phyloP scores from a whole-genome alignment of 1,140 invertebrate genomes.

The Harpegnathos saltator region DNA sequence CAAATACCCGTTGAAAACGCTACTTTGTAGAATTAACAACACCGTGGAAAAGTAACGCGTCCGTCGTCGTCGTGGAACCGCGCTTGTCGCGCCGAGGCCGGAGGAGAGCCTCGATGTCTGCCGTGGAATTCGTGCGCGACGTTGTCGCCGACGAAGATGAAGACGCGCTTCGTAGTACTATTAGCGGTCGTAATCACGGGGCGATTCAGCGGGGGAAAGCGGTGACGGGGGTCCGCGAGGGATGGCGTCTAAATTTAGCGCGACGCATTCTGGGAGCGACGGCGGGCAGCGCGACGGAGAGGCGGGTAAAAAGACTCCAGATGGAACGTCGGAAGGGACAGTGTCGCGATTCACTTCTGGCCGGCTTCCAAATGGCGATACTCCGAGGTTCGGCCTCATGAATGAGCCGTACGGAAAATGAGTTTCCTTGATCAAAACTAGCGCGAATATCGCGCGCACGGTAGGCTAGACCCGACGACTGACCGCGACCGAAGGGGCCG shows the following conservation, averaged over 20 bases:
- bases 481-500: not conserved
- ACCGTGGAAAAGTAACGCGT: not conserved
- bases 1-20: no score
- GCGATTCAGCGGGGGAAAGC: slow-evolving; percentile 5
- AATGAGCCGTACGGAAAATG: slow-evolving; percentile 62
- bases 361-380: slow-evolving; percentile 66
- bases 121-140: not conserved
- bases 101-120: not conserved
- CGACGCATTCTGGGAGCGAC: slow-evolving; percentile 63
- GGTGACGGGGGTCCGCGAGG: slow-evolving; percentile 40
- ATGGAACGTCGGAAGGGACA: slow-evolving; percentile 67
- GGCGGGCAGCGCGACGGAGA: slow-evolving; percentile 22
- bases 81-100: no score
- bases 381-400: slow-evolving; percentile 54
- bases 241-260: slow-evolving; percentile 75
- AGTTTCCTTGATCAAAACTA: slow-evolving; percentile 38
- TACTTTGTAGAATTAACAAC: no score
- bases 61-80: not conserved
- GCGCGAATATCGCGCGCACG: slow-evolving; percentile 28
- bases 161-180: slow-evolving; percentile 31
- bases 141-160: not conserved
- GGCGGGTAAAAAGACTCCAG: slow-evolving; percentile 52
- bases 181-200: slow-evolving; percentile 43
- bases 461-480: slow-evolving; percentile 12
- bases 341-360: slow-evolving; percentile 76